Evolutionary conservation across 1,140 invertebrate species (phyloP), one percentile per base, ranked within the genome.

Genomic region (Leptinotarsa defecta): DNA sequence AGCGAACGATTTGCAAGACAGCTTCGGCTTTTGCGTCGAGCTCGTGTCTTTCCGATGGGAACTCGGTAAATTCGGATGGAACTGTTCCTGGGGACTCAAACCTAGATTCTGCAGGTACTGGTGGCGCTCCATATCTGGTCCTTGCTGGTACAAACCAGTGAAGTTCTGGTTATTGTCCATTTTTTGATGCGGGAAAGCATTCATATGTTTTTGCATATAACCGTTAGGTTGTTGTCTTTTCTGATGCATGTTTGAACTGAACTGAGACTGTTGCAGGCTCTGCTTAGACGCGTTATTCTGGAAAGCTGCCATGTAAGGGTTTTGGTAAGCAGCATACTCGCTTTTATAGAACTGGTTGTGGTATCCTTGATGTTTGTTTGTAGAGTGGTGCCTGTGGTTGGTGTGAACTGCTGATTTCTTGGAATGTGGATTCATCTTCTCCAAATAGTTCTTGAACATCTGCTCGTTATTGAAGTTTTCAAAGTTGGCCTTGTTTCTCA

Each of bases 251-350:
- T 70, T 19, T 8, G 87, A 83, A 76, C 86, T 86, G 75, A 86
- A 88, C 64, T 88, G 87, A 8, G 88, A 86, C 74, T 87, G 86
- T 74, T 87, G 87, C 43, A 88, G 74, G 52, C 75, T 80, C 6
- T 67, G 74, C 74, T 77, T 78, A 5, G 86, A 83, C 5, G 52
- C n/a, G 78, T 86, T 77, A 20, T 67, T 34, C 34, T 73, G 64
- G 13, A 75, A 74, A n/a, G 34, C 83, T 83, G 73, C 86, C 79
- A 34, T 85, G 80, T 77, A 77, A 20, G 63, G 85, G 84, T 8
- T 86, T 24, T 76, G 74, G 62, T 74, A 70, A 69, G 48, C 43
- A 2, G 17, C 24, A 34, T 20, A 68, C 34, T 43, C 17, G 61
- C 52, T 75, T 72, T 73, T 73, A n/a, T 61, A 75, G 57, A 71